Evolutionary conservation across 2,113 vertebrate species (phyloP), one percentile per base, ranked within the genome.

Genomic region (Burhinus bistriatus): DNA sequence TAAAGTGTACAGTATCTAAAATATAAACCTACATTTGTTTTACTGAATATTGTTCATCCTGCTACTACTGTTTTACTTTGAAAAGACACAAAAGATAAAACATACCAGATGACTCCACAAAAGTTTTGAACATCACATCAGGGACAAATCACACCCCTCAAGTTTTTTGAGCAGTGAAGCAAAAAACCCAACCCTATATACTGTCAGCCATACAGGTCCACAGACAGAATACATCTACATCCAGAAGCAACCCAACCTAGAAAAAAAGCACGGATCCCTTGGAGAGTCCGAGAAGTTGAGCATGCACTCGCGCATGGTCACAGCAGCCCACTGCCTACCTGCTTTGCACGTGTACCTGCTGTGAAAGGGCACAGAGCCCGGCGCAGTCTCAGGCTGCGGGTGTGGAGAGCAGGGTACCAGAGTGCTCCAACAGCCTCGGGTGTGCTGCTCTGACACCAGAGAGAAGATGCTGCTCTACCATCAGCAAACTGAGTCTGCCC

Each of bases 251-350:
- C 2, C 2, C 1, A 2, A 38, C 9, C 40, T 30, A 38, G 19
- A 12, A 54, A 49, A 59, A 64, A 47, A 22, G 8, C 79, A 73
- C 42, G 7, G 6, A 1, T 10, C 16, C 64, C 22, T 66, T 9
- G 27, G 11, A 42, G 19, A 52, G 27, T 5, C 17, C 4, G 25
- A 70, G 25, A 42, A 42, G 29, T 51, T 11, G 15, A 42, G 23
- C 20, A 34, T 1, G 11, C 9, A 11, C 25, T 17, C 2, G 0
- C 1, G 8, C 0, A 0, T 4, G 19, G 55, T 45, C 14, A 52
- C 0, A 0, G 40, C 58, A 44, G 49, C 42, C 21, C 17, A 6
- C 0, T 6, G n/a, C 34, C 58, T 17, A 23, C 8, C 34, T 22
- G 10, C 9, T 38, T 1, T 18, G 12, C 59, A 18, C 4, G 2